Percentiles rank a stretch among this genome's conserved stretches.
phyloP scores from a whole-genome alignment of 2,888 invertebrate species.

The Biston stratarius region DNA sequence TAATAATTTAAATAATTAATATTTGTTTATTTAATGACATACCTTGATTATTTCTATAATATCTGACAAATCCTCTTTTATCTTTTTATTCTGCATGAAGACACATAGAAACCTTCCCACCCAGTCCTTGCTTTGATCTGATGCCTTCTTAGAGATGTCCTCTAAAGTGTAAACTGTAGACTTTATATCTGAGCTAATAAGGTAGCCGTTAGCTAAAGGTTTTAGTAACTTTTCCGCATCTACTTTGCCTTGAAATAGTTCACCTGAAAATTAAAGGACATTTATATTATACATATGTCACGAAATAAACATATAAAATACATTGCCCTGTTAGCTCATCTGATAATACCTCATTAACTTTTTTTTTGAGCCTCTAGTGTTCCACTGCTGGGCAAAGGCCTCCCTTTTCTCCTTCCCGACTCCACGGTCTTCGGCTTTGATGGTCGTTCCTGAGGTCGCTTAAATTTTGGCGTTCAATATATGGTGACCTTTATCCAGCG shows the following conservation, averaged over 20 bases:
- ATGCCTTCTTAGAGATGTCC: constrained; percentile 72
- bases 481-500: no score
- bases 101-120: constrained; percentile 84
- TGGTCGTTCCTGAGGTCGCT: no score
- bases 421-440: no score
- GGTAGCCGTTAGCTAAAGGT: constrained; percentile 78
- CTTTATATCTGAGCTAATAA: constrained; percentile 76
- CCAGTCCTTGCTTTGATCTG: constrained; percentile 82
- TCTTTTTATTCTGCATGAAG: constrained; percentile 75
- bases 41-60: constrained; percentile 78
- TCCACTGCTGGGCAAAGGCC: no score
- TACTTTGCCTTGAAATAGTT: constrained; percentile 81
- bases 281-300: no score
- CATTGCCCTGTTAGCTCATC: no score
- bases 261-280: constrained; percentile 59
- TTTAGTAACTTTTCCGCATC: constrained; percentile 78
- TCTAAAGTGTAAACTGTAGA: constrained; percentile 80
- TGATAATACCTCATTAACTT: no score
- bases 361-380: no score
- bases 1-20: no score
- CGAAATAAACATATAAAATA: no score
- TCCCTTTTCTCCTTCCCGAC: no score
- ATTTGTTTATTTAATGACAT: constrained; percentile 22
- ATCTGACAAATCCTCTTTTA: constrained; percentile 70
- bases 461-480: no score